A percentile compares a stretch with the other conserved stretches of the same genome.
These are phyloP conservation scores for Grammomys surdaster DNA, from an alignment of 2,113 vertebrate species.

Conservation along the genomic window DNA sequence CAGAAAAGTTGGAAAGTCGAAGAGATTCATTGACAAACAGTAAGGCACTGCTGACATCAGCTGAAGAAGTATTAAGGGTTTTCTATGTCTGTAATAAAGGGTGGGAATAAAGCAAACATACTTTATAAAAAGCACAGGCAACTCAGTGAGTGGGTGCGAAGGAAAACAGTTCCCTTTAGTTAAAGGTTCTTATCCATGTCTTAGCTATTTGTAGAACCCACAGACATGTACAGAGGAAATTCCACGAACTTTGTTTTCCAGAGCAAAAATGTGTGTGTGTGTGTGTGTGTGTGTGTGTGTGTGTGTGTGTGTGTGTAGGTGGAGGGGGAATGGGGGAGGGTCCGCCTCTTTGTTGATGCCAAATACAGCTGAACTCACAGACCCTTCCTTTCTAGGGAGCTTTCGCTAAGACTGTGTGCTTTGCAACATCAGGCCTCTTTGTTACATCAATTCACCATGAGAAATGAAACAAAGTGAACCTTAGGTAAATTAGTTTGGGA, in stretches of 20 bases:
- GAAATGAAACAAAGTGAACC: conserved; percentile 16
- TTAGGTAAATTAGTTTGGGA: conserved; percentile 2
- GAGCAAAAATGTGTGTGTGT: not conserved
- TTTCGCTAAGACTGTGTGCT: conserved; percentile 2
- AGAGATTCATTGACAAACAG: conserved; percentile 4
- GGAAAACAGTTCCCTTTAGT: not conserved
- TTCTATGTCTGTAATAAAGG: not conserved
- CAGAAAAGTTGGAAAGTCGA: not conserved
- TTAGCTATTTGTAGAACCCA: not conserved
- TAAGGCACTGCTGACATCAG: not conserved
- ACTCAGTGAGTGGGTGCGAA: not conserved
- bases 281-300: too few relatives aligned
- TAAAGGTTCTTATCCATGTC: not conserved
- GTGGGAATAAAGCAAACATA: not conserved
- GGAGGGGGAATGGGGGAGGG: too few relatives aligned
- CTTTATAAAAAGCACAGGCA: not conserved
- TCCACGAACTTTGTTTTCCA: not conserved
- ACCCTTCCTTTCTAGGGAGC: not conserved
- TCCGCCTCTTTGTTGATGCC: not conserved
- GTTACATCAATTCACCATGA: not conserved
- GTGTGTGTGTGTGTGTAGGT: too few relatives aligned
- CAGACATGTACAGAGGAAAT: not conserved
- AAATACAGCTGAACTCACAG: conserved; percentile 15
- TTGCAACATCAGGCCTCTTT: not conserved
- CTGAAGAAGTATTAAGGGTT: not conserved